Base-by-base conservation (phyloP, 2,888 invertebrate genomes). In the Drosophila fungiperda region DNA sequence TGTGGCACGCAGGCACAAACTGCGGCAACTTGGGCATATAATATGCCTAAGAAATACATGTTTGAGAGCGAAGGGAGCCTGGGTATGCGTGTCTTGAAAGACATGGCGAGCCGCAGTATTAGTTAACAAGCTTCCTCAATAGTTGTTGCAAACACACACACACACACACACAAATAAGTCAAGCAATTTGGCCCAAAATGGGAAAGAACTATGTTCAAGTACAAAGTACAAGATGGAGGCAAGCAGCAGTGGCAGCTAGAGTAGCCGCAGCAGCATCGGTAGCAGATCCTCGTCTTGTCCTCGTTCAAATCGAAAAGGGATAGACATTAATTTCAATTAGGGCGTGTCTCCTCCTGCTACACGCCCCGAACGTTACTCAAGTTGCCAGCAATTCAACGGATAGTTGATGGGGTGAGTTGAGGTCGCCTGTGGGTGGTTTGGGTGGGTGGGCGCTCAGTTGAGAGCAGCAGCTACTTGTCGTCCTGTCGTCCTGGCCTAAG, bases 271-370 rank as follows among this genome's bases (percentile, higher is more conserved):
- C 15, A 53, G 23, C 35, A 54, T 17, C 54, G 29, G 12, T 48
- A 67, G 29, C 23, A 38, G 45, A 12, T 45, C 23, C 62, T 52
- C 29, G 26, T 62, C 8, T 40, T 45, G 32, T 55, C 12, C 11
- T 36, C 23, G 40, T 74, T 72, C 69, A 78, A 83, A 87, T 87
- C 74, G 82, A 82, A 89, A 88, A 85, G 71, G 86, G 81, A 89
- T 85, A 75, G 69, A 78, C 89, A 90, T 90, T 90, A 91, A 90
- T 90, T 87, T 91, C 90, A 87, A 91, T 90, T 91, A 90, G 63
- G 83, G 73, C 72, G 76, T 73, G 78, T 75, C 73, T 69, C 71
- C 58, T 35, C 58, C 42, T 73, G 29, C 29, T 29, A 0, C 5
- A 73, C 78, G 78, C 87, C 77, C 75, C 75, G 64, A 58, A 66